Percentiles rank a stretch among this genome's conserved stretches.
Evolutionary conservation across 2,113 vertebrate species (phyloP).

Genomic region (Rhabdornis inornatus): DNA sequence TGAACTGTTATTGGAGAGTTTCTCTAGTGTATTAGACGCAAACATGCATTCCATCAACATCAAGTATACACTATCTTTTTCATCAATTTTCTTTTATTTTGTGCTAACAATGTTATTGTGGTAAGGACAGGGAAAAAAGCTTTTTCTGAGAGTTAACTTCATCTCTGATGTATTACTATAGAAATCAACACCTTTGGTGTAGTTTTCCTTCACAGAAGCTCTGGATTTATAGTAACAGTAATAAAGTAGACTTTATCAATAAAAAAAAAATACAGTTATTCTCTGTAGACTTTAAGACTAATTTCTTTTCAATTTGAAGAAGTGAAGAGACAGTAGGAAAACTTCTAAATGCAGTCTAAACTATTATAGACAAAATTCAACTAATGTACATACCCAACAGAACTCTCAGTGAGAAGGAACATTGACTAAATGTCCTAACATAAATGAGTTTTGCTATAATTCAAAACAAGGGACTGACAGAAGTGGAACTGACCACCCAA

Average conservation of each 20-base stretch:
- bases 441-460: not conserved
- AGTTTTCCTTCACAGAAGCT: not conserved
- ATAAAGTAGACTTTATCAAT: not conserved
- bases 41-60: conserved; percentile 50
- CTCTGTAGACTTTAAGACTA: not conserved
- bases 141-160: not conserved
- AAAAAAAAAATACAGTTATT: not conserved
- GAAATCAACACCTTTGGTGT: not conserved
- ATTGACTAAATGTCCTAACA: not conserved
- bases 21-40: conserved; percentile 51
- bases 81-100: conserved; percentile 57
- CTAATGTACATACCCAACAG: not conserved
- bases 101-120: conserved; percentile 19
- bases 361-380: not conserved
- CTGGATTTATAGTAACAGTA: not conserved
- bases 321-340: not conserved
- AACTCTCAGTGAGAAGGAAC: not conserved
- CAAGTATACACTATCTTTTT: conserved; percentile 12
- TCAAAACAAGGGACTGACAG: not conserved
- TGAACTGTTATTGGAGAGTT: conserved; percentile 49
- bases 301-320: not conserved
- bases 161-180: not conserved
- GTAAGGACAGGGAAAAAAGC: not conserved
- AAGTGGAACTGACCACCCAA: not conserved
- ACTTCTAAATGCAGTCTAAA: not conserved